phyloP scores from a whole-genome alignment of 2,888 invertebrate species.

The Trachelus troglodyta region DNA sequence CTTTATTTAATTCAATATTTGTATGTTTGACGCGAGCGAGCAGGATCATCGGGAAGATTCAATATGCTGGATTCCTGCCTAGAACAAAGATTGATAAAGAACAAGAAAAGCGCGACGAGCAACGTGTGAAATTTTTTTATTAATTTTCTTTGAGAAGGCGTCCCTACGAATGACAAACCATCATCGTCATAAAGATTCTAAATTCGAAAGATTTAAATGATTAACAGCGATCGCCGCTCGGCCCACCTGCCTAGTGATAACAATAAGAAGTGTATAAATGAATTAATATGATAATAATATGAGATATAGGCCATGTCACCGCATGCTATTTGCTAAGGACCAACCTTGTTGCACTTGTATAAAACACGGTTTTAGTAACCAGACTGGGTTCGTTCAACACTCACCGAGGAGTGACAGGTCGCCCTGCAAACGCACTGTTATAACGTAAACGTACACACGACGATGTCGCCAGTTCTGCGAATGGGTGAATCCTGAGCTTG shows the following conservation, averaged over 20 bases:
- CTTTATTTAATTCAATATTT: too few relatives aligned
- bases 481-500: constrained; percentile 50
- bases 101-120: too few relatives aligned
- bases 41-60: neutral
- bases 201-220: neutral
- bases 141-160: too few relatives aligned
- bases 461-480: constrained; percentile 48
- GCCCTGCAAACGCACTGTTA: constrained; percentile 66
- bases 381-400: constrained; percentile 64
- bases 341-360: constrained; percentile 66
- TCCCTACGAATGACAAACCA: too few relatives aligned
- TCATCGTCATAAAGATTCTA: neutral
- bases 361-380: constrained; percentile 66
- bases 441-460: constrained; percentile 56
- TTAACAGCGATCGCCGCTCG: constrained; percentile 49
- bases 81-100: neutral
- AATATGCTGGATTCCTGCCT: neutral
- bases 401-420: constrained; percentile 65
- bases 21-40: neutral
- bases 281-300: constrained; percentile 9
- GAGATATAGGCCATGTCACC: constrained; percentile 65
- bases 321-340: constrained; percentile 67
- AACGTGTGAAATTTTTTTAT: neutral
- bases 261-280: constrained; percentile 38
- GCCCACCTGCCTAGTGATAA: constrained; percentile 52